Percentiles rank a stretch among this genome's conserved stretches.
phyloP scores from a whole-genome alignment of 2,113 vertebrate species.

The Corapipo altera region DNA sequence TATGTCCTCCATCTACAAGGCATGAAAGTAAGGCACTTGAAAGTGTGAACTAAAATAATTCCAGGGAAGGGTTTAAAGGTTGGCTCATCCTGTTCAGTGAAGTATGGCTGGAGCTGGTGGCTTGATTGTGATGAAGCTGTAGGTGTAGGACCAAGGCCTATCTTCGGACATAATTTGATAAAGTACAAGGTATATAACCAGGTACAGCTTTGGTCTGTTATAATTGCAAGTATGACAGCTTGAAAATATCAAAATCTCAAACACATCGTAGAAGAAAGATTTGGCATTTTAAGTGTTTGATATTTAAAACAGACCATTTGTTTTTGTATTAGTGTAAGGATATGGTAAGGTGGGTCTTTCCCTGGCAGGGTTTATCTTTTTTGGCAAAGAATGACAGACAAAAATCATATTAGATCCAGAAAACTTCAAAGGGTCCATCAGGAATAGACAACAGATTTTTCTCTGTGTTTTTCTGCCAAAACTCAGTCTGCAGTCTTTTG shows the following conservation, averaged over 20 bases:
- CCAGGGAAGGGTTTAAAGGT: background rate
- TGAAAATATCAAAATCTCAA: background rate
- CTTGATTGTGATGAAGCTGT: background rate
- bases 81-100: background rate
- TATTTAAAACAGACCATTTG: conserved; percentile 53
- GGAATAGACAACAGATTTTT: conserved; percentile 59
- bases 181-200: background rate
- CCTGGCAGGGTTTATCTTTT: conserved; percentile 57
- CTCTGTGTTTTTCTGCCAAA: conserved; percentile 59
- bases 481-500: conserved; percentile 11
- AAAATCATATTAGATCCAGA: conserved; percentile 61
- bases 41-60: background rate
- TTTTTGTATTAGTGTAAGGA: conserved; percentile 7
- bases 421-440: conserved; percentile 59
- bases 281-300: conserved; percentile 12
- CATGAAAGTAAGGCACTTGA: background rate
- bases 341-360: conserved; percentile 45
- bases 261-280: background rate
- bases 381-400: conserved; percentile 57
- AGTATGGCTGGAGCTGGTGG: background rate
- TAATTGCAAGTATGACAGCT: background rate
- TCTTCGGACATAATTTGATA: background rate
- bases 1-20: background rate
- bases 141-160: background rate
- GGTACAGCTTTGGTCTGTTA: background rate